Conservation (phyloP, 2,888 invertebrate genomes). For the Callyntrura guangdongensis region DNA sequence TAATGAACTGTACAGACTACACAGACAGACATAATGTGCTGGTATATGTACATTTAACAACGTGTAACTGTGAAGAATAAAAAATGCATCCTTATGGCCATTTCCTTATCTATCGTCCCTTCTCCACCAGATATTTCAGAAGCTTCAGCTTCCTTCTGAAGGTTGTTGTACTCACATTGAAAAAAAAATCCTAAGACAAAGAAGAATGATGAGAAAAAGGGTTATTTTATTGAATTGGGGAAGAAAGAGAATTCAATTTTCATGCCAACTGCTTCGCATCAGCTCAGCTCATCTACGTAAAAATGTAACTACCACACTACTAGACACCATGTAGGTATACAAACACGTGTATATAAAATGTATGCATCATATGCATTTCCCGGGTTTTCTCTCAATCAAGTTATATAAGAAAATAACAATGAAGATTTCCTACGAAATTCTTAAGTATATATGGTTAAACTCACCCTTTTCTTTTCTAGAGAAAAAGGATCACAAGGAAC, state of each 20-base stretch:
- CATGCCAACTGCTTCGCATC: slow-evolving; percentile 76
- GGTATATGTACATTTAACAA: background rate
- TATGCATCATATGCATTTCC: background rate
- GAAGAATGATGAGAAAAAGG: slow-evolving; percentile 70
- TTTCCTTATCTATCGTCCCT: background rate
- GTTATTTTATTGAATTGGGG: slow-evolving; percentile 71
- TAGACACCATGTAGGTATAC: background rate
- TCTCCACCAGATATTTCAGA: background rate
- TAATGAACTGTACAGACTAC: no score
- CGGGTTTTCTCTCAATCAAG: background rate
- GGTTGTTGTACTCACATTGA: background rate
- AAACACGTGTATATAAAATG: background rate
- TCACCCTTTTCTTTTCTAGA: slow-evolving; percentile 21
- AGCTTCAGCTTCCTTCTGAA: background rate
- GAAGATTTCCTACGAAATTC: slow-evolving; percentile 11
- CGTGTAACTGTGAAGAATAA: background rate
- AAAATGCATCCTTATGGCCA: background rate
- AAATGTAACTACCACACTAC: background rate
- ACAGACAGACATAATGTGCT: background rate
- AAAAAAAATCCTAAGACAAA: slow-evolving; percentile 52
- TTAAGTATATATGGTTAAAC: slow-evolving; percentile 29
- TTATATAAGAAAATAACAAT: slow-evolving; percentile 3
- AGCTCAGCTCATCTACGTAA: slow-evolving; percentile 56
- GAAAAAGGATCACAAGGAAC: slow-evolving; percentile 41
- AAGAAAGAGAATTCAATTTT: slow-evolving; percentile 74